Evolutionary conservation across 1,140 invertebrate species (phyloP), one percentile per base, ranked within the genome.

Genomic region (Aplysia californica): DNA sequence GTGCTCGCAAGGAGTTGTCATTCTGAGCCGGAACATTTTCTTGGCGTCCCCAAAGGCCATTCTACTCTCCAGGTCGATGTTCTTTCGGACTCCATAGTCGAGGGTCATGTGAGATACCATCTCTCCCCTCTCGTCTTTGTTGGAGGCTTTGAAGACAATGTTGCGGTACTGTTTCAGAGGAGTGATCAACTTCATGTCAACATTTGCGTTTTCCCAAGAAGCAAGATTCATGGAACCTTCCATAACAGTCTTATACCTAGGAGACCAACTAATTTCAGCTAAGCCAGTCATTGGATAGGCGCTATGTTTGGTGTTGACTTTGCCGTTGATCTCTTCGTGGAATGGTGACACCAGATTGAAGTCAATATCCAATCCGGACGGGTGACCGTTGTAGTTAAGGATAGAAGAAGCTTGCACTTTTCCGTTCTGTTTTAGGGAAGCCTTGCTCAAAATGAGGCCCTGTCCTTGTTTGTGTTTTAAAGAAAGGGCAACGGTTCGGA

Each of bases 151-250:
- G 15, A 76, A 1, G 31, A 65, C 56, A 65, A 79, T 56, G 23
- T n/a, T 68, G 35, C 50, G 50, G 65, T 78, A 18, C 31, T 35
- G 41, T 61, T 65, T 26, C 38, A 76, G 71, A n/a, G 80, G 79
- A 39, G 79, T 67, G 21, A 68, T 79, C 15, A 83, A 20, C 21
- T 71, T 33, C 15, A 80, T 29, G 35, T 76, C 70, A 1, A 78
- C 36, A 23, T 68, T 50, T 39, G 79, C 29, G 41, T 73, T 55
- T 10, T 18, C 20, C 10, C 31, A 18, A 3, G 26, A 31, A 41
- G 31, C n/a, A 41, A 38, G 36, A 65, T 38, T 26, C 21, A 76
- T 20, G 23, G 69, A 68, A n/a, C 35, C 70, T 50, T 79, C 74
- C 6, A 50, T 31, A 0, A 55, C 55, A 31, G 73, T 26, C 35